Percentiles rank a stretch among this genome's conserved stretches.
Conservation (phyloP, 2,888 invertebrate species). For the Agrotis ipsilon region DNA sequence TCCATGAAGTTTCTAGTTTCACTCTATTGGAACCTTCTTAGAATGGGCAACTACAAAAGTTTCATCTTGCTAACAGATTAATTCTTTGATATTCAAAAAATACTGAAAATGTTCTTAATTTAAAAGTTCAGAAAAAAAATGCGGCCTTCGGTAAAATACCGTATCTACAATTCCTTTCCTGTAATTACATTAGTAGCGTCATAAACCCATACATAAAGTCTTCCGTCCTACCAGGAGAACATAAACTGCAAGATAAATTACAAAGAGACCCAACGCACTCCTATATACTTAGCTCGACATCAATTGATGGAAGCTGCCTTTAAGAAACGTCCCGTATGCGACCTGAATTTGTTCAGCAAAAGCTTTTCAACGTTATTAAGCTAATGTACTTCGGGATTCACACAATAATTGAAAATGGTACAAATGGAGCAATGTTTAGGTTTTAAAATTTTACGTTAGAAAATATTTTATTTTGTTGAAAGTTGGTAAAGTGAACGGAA, state of each 20-base stretch:
- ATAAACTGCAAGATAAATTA: conserved; percentile 6
- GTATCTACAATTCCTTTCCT: not conserved
- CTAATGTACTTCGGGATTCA: conserved; percentile 45
- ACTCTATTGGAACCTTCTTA: not conserved
- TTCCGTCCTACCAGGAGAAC: not conserved
- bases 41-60: too few relatives aligned
- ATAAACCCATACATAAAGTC: not conserved
- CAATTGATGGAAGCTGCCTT: conserved; percentile 24
- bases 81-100: not conserved
- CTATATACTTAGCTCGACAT: conserved; percentile 10
- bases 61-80: too few relatives aligned
- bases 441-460: conserved; percentile 25
- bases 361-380: conserved; percentile 42
- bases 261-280: conserved; percentile 12
- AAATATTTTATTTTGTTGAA: conserved; percentile 37
- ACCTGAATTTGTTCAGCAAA: conserved; percentile 36
- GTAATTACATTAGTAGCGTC: not conserved
- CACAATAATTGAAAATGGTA: conserved; percentile 47
- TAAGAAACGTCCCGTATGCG: conserved; percentile 19
- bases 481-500: conserved; percentile 15
- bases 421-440: conserved; percentile 26
- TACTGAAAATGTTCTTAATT: not conserved
- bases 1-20: not conserved
- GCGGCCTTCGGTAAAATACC: not conserved
- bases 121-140: not conserved